Evolutionary conservation across 37 sponge, comb jelly and placozoan species (phyloP).

Genomic region (Amphimedon queenslandica): DNA sequence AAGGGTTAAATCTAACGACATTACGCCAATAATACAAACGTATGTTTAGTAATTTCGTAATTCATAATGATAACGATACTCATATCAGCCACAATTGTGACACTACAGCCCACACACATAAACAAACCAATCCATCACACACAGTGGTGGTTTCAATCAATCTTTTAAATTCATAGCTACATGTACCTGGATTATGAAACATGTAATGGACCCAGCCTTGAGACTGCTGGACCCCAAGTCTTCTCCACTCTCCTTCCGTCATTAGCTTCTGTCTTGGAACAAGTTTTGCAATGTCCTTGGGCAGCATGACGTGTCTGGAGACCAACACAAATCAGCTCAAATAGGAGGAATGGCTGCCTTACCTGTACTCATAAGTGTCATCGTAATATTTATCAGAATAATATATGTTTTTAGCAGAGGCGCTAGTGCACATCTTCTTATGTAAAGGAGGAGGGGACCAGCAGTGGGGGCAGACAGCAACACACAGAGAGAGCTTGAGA

Average conservation of each 20-base stretch:
- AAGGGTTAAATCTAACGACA: no score
- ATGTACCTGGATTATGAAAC: conserved; percentile 77
- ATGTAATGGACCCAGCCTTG: conserved; percentile 97
- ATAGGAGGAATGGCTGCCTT: not conserved
- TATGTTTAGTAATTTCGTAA: no score
- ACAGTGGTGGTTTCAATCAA: no score
- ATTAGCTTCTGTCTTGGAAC: conserved; percentile 81
- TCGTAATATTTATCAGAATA: conserved; percentile 96
- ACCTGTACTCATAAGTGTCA: conserved; percentile 90
- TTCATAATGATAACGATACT: no score
- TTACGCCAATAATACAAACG: no score
- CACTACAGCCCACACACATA: no score
- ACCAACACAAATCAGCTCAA: not conserved
- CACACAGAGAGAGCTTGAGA: no score
- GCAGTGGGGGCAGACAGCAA: no score
- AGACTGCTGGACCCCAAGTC: conserved; percentile 90
- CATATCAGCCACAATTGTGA: no score
- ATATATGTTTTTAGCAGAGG: conserved; percentile 60
- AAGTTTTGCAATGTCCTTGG: conserved; percentile 78
- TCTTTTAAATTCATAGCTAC: not conserved
- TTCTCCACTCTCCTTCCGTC: conserved; percentile 88
- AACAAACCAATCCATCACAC: no score
- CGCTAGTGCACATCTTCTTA: no score
- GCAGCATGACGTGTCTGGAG: conserved; percentile 90
- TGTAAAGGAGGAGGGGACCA: no score